phyloP scores from a whole-genome alignment of 2,113 vertebrate species.

The Madoqua kirkii region DNA sequence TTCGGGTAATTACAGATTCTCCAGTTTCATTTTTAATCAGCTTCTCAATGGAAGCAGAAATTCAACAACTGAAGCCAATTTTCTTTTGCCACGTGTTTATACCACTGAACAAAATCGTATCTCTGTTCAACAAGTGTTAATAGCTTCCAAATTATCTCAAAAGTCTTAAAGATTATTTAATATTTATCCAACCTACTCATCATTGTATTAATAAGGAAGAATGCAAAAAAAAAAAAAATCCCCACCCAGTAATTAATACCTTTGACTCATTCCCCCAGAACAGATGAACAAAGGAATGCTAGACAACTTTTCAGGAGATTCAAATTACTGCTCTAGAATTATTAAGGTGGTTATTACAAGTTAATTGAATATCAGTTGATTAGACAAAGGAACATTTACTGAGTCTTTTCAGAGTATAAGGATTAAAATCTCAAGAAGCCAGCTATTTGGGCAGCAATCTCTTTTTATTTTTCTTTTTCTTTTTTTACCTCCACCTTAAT shows the following conservation, averaged over 20 bases:
- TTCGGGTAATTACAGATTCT: constrained; percentile 34
- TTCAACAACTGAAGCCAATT: not conserved
- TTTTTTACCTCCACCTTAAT: not conserved
- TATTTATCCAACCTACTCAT: not conserved
- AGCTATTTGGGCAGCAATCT: not conserved
- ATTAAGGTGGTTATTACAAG: constrained; percentile 55
- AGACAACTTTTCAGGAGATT: constrained; percentile 29
- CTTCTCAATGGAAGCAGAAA: constrained; percentile 45
- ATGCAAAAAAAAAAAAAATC: not conserved
- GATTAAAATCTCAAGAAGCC: not conserved
- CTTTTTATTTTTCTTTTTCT: not conserved
- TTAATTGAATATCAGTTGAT: constrained; percentile 46
- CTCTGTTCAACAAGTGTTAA: not conserved
- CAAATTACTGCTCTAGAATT: not conserved
- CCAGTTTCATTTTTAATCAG: constrained; percentile 30
- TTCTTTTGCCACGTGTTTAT: not conserved
- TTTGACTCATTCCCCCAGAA: not conserved
- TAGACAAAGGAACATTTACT: not conserved
- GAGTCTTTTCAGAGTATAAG: not conserved
- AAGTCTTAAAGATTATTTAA: not conserved
- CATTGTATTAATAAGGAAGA: not conserved
- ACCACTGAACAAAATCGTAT: not conserved
- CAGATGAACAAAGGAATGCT: constrained; percentile 10
- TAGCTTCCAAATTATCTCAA: not conserved
- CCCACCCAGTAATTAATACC: not conserved